Evolutionary conservation across 2,888 invertebrate genomes (phyloP).

Genomic region (Amphimallon solstitiale): DNA sequence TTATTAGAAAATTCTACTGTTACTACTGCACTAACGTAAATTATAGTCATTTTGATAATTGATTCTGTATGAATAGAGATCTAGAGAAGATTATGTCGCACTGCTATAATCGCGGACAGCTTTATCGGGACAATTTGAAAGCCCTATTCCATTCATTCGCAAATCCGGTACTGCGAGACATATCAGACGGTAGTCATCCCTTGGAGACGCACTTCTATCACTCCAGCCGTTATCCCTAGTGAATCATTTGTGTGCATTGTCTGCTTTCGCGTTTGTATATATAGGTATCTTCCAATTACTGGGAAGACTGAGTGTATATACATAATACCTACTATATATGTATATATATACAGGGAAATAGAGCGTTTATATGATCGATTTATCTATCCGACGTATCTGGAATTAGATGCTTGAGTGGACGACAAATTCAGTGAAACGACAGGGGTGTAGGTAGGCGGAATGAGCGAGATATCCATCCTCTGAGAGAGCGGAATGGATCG

Average conservation of each 20-base stretch:
- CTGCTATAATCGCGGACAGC: too few species aligned
- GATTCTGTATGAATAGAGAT: too few species aligned
- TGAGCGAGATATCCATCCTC: conserved; percentile 11
- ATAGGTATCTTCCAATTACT: conserved; percentile 12
- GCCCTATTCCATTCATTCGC: conserved; percentile 1
- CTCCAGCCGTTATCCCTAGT: conserved; percentile 3
- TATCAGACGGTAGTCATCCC: conserved; percentile 3
- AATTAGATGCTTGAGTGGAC: conserved; percentile 18
- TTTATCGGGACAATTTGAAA: background rate
- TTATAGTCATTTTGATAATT: too few species aligned
- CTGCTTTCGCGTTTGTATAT: background rate
- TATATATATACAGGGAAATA: too few species aligned
- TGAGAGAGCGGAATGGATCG: conserved; percentile 20
- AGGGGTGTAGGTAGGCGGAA: background rate
- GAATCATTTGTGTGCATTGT: conserved; percentile 27
- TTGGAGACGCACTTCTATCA: background rate
- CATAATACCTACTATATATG: background rate
- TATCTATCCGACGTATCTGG: background rate
- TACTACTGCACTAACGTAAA: too few species aligned
- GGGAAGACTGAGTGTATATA: background rate
- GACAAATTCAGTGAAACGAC: conserved; percentile 18
- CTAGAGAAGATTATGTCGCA: too few species aligned
- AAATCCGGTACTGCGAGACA: conserved; percentile 13
- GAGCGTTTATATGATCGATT: conserved; percentile 2
- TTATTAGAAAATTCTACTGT: too few species aligned